Conservation (phyloP, 2,113 vertebrate genomes). For the Chloebia gouldiae region DNA sequence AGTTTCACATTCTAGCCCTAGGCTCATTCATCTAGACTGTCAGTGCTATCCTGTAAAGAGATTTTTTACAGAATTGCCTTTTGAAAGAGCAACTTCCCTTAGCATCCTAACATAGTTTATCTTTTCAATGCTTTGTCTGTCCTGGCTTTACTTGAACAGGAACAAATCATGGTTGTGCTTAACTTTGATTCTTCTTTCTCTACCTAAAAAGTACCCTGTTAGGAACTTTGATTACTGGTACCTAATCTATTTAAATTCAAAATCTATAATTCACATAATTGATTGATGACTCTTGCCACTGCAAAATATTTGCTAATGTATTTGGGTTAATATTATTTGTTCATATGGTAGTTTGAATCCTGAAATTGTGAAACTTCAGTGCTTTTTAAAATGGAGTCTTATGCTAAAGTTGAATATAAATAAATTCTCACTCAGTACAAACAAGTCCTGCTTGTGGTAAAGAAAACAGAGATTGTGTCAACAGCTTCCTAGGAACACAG, state of each 20-base stretch:
- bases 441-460: neutral
- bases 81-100: neutral
- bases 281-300: neutral
- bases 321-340: neutral
- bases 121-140: neutral
- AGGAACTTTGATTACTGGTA: neutral
- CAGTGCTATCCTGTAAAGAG: neutral
- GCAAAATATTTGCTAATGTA: neutral
- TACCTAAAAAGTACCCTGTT: neutral
- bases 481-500: neutral
- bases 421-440: neutral
- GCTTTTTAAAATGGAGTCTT: neutral
- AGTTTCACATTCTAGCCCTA: neutral
- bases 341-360: neutral
- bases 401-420: neutral
- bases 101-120: neutral
- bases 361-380: neutral
- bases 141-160: neutral
- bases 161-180: neutral
- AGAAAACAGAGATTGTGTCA: neutral
- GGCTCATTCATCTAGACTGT: constrained; percentile 22
- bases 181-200: neutral
- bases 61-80: neutral
- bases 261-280: neutral
- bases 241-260: neutral